Conservation (phyloP, 2,797 vertebrate species). For the Anguilla anguilla region DNA sequence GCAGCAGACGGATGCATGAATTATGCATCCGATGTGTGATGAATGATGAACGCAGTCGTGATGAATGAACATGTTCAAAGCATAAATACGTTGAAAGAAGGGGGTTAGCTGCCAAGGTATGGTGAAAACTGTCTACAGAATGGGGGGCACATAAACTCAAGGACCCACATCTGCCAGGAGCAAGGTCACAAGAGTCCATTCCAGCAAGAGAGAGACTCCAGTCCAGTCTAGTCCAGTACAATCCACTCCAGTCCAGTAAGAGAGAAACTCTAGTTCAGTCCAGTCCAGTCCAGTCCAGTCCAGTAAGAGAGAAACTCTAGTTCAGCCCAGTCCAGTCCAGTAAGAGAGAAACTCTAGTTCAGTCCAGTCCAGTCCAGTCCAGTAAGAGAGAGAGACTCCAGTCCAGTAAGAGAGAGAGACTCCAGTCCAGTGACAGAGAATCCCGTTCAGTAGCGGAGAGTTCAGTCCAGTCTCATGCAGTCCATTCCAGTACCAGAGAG, state of each 20-base stretch:
- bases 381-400: neutral
- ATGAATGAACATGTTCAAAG: too few relatives aligned
- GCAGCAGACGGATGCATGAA: neutral
- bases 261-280: neutral
- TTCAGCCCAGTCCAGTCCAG: neutral
- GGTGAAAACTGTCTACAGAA: neutral
- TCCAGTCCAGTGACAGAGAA: neutral
- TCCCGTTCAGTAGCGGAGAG: neutral
- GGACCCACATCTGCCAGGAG: neutral
- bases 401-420: neutral
- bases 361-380: neutral
- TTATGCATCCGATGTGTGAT: too few relatives aligned
- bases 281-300: neutral
- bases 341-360: neutral
- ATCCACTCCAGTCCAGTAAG: neutral
- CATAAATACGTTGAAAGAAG: too few relatives aligned
- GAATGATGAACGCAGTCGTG: too few relatives aligned
- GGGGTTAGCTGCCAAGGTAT: neutral
- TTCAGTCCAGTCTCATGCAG: neutral
- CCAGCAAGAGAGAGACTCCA: neutral
- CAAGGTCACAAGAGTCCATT: neutral
- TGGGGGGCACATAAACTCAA: too few relatives aligned
- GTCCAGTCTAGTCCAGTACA: neutral
- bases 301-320: neutral
- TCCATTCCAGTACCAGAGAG: neutral